Evolutionary conservation across 2,113 vertebrate genomes (phyloP).

Genomic region (Platichthys stellatus): DNA sequence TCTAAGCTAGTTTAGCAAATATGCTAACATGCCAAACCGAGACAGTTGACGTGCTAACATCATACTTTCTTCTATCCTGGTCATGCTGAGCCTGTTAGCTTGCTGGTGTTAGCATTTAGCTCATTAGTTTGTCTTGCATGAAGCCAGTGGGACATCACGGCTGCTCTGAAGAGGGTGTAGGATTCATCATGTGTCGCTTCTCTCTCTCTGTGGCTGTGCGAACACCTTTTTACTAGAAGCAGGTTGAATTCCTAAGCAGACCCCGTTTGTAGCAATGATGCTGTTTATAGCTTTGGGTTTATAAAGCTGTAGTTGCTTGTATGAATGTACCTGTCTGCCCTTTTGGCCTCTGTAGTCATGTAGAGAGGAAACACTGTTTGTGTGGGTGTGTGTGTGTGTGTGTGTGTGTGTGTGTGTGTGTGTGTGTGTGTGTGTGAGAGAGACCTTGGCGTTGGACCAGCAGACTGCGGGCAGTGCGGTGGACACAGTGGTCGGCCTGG

Average conservation of each 20-base stretch:
- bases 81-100: no score
- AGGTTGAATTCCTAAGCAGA: no score
- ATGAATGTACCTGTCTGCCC: conserved; percentile 23
- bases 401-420: neutral
- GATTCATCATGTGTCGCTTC: neutral
- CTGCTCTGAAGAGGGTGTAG: neutral
- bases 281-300: conserved; percentile 1
- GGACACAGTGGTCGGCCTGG: conserved; percentile 27
- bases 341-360: conserved; percentile 18
- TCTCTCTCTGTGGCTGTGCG: neutral
- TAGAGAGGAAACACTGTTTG: conserved; percentile 27
- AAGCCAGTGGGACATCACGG: neutral
- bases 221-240: neutral
- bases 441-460: conserved; percentile 57
- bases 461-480: conserved; percentile 27
- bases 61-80: no score
- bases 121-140: neutral
- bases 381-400: conserved; percentile 4
- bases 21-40: no score
- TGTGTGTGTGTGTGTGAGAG: conserved; percentile 3
- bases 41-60: no score
- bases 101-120: no score
- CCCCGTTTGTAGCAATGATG: neutral
- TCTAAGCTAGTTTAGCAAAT: no score
- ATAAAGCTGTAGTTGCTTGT: neutral